Base-by-base conservation (phyloP, 2,797 vertebrate genomes). In the Rhinella marina region DNA sequence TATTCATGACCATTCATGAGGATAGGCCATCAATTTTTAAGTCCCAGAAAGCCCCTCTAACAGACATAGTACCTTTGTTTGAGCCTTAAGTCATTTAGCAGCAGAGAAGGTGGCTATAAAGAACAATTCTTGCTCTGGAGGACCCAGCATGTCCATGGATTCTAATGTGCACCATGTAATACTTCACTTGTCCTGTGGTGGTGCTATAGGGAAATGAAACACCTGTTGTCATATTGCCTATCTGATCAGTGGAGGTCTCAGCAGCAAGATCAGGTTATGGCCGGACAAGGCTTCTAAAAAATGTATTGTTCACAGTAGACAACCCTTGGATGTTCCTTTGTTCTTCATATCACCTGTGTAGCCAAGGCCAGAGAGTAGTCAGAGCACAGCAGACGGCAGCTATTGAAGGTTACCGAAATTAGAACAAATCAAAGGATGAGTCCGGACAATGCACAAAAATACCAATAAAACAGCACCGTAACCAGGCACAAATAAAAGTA, bases 401-500 rank as follows among this genome's bases (percentile, higher is more conserved):
- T 21, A 93, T 91, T 87, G 81, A 92, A 92, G 91, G 90, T 89
- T 94, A 91, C 92, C 91, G 90, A 48, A 90, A 91, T 91, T 50
- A 87, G 92, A 91, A 92, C 83, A 87, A 92, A 93, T 88, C 90
- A 88, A 25, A 68, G 23, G 29, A 83, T 32, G 86, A 19, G 48
- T 75, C 32, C 41, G 16, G 52, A 77, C 29, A 83, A 83, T 27
- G 91, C 57, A 62, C 59, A 81, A 62, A 81, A 81, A 61, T 41
- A 81, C 57, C 19, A 62, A 62, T 81, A 81, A 62, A 92, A 92
- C 90, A 92, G 92, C 90, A 89, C 92, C 92, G 72, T 89, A 93
- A 93, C 92, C 92, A 75, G 94, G 92, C 93, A 95, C 94, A 94
- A 92, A 93, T 80, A 29, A 77, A 77, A 19, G 17, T 59, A 88